A percentile compares a stretch with the other conserved stretches of the same genome.
These are phyloP conservation scores for Rhopilema esculentum DNA, from an alignment of 30 jellyfish, hydroid and myxozoan species.

Conservation along the genomic window DNA sequence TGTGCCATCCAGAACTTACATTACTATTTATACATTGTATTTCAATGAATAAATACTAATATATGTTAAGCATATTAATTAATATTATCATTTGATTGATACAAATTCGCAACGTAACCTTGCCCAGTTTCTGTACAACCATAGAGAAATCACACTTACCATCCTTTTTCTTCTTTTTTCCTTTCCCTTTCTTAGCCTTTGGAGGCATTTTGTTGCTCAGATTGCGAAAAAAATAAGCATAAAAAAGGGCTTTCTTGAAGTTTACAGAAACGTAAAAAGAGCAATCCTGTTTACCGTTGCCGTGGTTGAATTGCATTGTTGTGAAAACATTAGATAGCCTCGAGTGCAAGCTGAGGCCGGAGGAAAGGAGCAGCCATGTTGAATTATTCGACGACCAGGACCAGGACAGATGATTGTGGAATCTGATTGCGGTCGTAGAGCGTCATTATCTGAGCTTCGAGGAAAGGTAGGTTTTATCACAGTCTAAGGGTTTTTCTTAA, in stretches of 20 bases:
- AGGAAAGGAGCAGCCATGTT: background rate
- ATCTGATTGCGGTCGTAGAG: background rate
- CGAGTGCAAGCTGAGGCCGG: background rate
- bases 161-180: conserved; percentile 66
- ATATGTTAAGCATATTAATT: no score
- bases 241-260: background rate
- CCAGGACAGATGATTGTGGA: background rate
- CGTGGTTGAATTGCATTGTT: background rate
- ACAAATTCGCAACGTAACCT: no score
- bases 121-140: no score
- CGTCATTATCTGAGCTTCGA: background rate
- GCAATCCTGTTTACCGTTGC: background rate
- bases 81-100: no score
- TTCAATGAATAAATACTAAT: no score
- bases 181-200: conserved; percentile 62
- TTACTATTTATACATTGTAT: no score
- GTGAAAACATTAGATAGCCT: background rate
- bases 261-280: background rate
- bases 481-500: background rate
- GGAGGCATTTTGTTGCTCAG: conserved; percentile 43
- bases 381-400: background rate
- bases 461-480: background rate
- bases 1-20: no score
- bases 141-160: conserved; percentile 18
- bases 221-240: background rate